Base-by-base conservation (phyloP, 2,888 invertebrate species). In the Drosophila paramelanica region DNA sequence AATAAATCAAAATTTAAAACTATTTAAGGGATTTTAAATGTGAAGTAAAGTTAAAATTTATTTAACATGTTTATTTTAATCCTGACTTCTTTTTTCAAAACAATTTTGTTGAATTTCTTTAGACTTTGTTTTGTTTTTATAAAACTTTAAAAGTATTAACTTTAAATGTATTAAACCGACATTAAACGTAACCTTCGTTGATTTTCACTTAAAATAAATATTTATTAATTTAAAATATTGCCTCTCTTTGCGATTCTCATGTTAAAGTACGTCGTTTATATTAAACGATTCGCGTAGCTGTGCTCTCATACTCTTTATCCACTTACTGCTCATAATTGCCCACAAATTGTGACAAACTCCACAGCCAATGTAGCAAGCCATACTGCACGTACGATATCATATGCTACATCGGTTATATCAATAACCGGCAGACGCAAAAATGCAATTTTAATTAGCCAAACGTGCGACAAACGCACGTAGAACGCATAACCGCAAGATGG, bases 381-480 rank as follows among this genome's bases (percentile, higher is more conserved):
- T 31, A 20, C 41, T 25, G 33, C 64, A 66, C 59, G 71, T 59
- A 50, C 39, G 59, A 62, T 53, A 72, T 71, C 51, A 71, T 50
- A 41, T 71, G 60, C 42, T 42, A 45, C 64, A 64, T 41, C 42
- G 64, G 67, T 61, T 51, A 71, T 77, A 77, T 77, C 77, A 77
- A 77, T 77, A 74, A 57, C 67, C 57, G 33, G 53, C 52, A 51
- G 58, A 55, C 59, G 76, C 59, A 82, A 80, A 86, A 86, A 88
- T 85, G 75, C 77, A 87, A 79, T 86, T 87, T 86, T 86, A 86
- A 86, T 88, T 86, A 86, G 85, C 67, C 77, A 61, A 79, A 86
- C 80, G 79, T 82, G 85, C 79, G 79, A 73, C 81, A 82, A 79
- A 79, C 77, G 81, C 85, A 86, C 85, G 85, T 86, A 77, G 53